Percentiles rank a stretch among this genome's conserved stretches.
These are phyloP conservation scores for Tetrapedia diversipes DNA, from an alignment of 2,888 invertebrate species.

Conservation along the genomic window DNA sequence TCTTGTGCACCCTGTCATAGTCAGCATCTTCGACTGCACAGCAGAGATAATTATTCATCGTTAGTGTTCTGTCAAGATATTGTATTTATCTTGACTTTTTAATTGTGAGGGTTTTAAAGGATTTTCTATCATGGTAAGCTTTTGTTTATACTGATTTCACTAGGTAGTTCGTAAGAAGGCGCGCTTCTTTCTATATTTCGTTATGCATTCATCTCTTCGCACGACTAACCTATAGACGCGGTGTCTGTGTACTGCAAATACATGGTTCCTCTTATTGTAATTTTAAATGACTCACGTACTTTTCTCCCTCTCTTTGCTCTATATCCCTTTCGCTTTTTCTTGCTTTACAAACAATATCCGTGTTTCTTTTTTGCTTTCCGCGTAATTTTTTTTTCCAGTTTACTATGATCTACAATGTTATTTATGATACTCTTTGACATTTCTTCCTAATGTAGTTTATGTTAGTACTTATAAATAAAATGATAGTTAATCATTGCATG, in stretches of 20 bases:
- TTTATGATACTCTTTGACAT: neutral
- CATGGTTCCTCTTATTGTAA: slow-evolving; percentile 33
- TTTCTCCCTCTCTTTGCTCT: slow-evolving; percentile 18
- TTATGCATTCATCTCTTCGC: slow-evolving; percentile 5
- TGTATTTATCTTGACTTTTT: neutral
- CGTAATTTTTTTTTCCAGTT: neutral
- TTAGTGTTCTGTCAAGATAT: slow-evolving; percentile 1
- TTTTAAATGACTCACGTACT: slow-evolving; percentile 48
- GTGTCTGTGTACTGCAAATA: slow-evolving; percentile 14
- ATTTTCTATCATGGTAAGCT: slow-evolving; percentile 61
- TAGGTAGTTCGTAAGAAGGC: slow-evolving; percentile 8
- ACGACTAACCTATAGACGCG: slow-evolving; percentile 57
- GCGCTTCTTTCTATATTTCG: slow-evolving; percentile 36
- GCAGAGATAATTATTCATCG: slow-evolving; percentile 16
- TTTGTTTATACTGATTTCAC: slow-evolving; percentile 38
- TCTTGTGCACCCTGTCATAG: slow-evolving; percentile 52
- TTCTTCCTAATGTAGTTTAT: neutral
- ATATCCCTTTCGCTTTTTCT: slow-evolving; percentile 15
- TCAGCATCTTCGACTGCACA: slow-evolving; percentile 25
- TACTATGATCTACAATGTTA: neutral
- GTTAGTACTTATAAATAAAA: neutral
- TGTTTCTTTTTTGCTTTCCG: neutral
- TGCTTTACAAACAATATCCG: neutral
- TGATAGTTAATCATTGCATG: neutral
- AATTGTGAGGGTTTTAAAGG: neutral